Base-by-base conservation (phyloP, 1,140 invertebrate species). In the Zaprionus inermis region DNA sequence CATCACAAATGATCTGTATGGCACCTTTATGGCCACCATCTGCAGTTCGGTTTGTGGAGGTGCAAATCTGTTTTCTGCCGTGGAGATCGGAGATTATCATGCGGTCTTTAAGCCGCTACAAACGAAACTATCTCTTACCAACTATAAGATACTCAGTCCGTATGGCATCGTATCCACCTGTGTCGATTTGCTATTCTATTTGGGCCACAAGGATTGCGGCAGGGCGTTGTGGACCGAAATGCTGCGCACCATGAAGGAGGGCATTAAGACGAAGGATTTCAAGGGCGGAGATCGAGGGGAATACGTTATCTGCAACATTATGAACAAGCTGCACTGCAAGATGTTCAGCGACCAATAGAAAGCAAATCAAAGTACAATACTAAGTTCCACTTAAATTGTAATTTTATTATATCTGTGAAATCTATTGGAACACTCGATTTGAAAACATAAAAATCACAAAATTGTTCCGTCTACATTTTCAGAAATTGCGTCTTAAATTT, bases 41-140 rank as follows among this genome's bases (percentile, higher is more conserved):
- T 66, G 61, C 41, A 86, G 86, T 7, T 74, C 58, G 0, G 76
- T 91, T 10, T 88, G 82, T n/a, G 90, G 90, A 5, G 90, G 90
- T 32, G 71, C 90, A 6, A 90, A 76, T 76, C 75, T 91, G 5
- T 91, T 90, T 12, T 84, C 85, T 4, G 60, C 82, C 2, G 63
- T 74, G 5, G 90, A 91, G 34, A 61, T 71, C 5, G 80, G 86
- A 1, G 78, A 90, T 14, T 38, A 73, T 44, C 82, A 90, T 41
- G 90, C 90, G 11, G 78, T 91, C 0, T 91, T 91, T 22, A 90
- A 91, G 70, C 90, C 90, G 0, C 55, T 90, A 6, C 85, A 91
- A 44, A 86, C 80, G 5, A 91, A 91, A 34, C 58, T 91, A 0
- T 91, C 90, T 7, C 51, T 91, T 7, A 91, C 89, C 24, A 76